phyloP scores from a whole-genome alignment of 2,797 vertebrate genomes.

The Alcedo quadribrachys region DNA sequence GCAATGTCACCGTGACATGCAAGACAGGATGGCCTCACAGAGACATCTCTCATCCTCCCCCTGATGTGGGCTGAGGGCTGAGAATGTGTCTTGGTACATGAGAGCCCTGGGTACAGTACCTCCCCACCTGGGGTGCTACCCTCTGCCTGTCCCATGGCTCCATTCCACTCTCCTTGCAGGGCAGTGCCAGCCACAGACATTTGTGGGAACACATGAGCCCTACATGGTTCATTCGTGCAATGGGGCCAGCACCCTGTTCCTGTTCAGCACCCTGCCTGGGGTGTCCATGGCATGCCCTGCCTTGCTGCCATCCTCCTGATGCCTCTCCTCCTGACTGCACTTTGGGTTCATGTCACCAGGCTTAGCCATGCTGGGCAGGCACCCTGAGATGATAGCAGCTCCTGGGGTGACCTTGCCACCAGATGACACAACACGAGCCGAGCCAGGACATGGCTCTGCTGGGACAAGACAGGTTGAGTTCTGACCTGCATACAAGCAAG shows the following conservation, averaged over 20 bases:
- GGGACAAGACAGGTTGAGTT: not conserved
- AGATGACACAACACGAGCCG: not conserved
- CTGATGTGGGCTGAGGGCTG: fast-evolving
- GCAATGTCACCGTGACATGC: fast-evolving
- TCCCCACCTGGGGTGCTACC: not conserved
- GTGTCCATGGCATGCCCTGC: not conserved
- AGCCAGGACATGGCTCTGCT: not conserved
- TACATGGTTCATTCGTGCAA: not conserved
- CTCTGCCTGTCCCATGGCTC: not conserved
- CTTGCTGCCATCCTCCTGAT: not conserved
- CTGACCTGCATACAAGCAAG: not conserved
- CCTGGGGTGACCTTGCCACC: conserved; percentile 8
- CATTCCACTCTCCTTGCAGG: not conserved
- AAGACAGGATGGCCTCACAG: fast-evolving
- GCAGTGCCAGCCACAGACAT: fast-evolving
- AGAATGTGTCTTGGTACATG: fast-evolving
- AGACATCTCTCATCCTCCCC: not conserved
- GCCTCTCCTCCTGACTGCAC: not conserved
- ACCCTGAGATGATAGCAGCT: not conserved
- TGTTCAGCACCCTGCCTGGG: fast-evolving
- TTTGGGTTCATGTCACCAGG: not conserved
- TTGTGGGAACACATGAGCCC: fast-evolving
- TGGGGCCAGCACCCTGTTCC: not conserved
- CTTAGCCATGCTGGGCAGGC: not conserved
- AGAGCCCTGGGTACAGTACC: not conserved